A percentile compares a stretch with the other conserved stretches of the same genome.
These are phyloP conservation scores for Tipula helvola DNA, from an alignment of 2,888 invertebrate genomes.

Conservation along the genomic window DNA sequence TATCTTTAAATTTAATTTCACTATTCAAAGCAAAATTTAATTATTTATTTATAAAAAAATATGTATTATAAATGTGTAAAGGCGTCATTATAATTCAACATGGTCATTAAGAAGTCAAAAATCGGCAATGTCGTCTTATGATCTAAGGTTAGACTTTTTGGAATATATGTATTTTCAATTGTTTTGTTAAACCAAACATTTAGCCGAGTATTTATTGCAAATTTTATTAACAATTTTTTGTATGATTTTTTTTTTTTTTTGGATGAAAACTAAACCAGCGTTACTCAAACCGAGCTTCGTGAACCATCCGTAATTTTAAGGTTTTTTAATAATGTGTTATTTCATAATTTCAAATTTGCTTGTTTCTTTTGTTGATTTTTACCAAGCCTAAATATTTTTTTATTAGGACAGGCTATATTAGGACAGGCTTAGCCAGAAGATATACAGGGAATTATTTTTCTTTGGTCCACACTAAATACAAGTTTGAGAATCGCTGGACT, in stretches of 20 bases:
- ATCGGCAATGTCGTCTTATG: conserved; percentile 21
- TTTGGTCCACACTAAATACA: not conserved
- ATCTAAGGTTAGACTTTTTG: conserved; percentile 22
- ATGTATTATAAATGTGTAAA: conserved; percentile 7
- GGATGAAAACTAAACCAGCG: not conserved
- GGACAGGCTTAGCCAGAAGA: no score
- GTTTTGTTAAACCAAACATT: not conserved
- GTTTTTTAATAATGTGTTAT: no score
- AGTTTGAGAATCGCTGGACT: not conserved
- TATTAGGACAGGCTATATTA: no score
- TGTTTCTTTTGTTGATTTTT: no score
- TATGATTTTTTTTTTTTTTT: not conserved
- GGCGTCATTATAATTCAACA: conserved; percentile 22
- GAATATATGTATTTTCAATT: conserved; percentile 10
- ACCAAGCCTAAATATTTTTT: no score
- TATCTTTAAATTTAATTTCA: not conserved
- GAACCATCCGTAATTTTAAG: not conserved
- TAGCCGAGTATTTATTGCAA: not conserved
- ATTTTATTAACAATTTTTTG: not conserved
- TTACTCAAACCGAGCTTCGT: not conserved
- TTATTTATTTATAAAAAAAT: conserved; percentile 7
- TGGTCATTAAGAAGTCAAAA: conserved; percentile 23
- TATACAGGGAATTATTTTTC: no score
- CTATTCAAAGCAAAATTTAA: not conserved
- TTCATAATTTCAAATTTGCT: no score